Conservation (phyloP, 2,888 invertebrate species). For the Drosophila neotestacea region DNA sequence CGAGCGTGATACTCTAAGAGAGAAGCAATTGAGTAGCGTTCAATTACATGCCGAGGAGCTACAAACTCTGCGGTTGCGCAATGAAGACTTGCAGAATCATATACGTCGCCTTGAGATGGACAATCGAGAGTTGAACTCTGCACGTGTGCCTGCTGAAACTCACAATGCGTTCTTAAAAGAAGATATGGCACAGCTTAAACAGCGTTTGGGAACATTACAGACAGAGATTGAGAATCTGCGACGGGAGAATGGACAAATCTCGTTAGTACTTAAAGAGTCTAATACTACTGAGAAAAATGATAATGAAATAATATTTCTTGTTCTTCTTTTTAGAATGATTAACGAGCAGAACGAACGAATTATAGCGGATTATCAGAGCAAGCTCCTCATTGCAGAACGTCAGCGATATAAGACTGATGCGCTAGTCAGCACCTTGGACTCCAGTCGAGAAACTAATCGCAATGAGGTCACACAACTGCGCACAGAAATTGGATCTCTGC, state of each 20-base stretch:
- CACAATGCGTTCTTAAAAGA: conserved; percentile 87
- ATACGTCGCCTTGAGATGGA: conserved; percentile 87
- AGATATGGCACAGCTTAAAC: conserved; percentile 86
- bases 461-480: conserved; percentile 88
- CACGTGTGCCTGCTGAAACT: conserved; percentile 86
- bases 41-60: conserved; percentile 86
- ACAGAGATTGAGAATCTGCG: conserved; percentile 87
- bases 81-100: conserved; percentile 86
- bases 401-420: conserved; percentile 88
- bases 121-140: conserved; percentile 86
- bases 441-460: conserved; percentile 87
- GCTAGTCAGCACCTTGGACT: conserved; percentile 87
- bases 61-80: conserved; percentile 85
- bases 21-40: conserved; percentile 86
- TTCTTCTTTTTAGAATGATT: conserved; percentile 86
- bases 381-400: conserved; percentile 88
- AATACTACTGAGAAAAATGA: not conserved
- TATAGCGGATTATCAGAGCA: conserved; percentile 89
- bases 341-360: conserved; percentile 92
- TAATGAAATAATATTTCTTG: not conserved
- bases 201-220: conserved; percentile 86
- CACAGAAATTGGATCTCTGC: conserved; percentile 88
- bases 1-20: conserved; percentile 87
- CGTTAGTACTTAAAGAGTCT: conserved; percentile 84
- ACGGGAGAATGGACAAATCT: conserved; percentile 87